Percentiles rank a stretch among this genome's conserved stretches.
These are phyloP conservation scores for Saccostrea cuccullata DNA, from an alignment of 1,140 invertebrate species.

Conservation along the genomic window DNA sequence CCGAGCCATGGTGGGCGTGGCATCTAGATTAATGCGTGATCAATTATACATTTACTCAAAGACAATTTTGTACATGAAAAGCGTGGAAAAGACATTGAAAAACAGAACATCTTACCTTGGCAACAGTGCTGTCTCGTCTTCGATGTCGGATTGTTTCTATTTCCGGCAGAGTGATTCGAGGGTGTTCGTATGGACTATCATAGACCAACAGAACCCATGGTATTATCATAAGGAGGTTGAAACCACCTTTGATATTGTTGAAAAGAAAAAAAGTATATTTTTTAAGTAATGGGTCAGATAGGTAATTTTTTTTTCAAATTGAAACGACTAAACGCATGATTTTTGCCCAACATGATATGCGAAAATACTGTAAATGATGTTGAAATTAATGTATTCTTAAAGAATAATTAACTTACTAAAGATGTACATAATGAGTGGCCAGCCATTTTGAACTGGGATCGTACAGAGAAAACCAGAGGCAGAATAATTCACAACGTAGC, in stretches of 20 bases:
- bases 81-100: background rate
- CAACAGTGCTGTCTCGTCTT: conserved; percentile 47
- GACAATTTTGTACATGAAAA: background rate
- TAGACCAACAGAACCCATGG: conserved; percentile 46
- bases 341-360: no score
- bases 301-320: no score
- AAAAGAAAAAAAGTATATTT: background rate
- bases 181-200: conserved; percentile 49
- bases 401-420: conserved; percentile 45
- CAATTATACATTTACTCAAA: no score
- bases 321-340: no score
- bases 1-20: conserved; percentile 84
- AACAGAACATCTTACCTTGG: conserved; percentile 33
- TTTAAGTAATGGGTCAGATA: no score
- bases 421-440: conserved; percentile 60
- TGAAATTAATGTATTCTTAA: background rate
- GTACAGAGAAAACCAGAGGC: conserved; percentile 52
- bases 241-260: background rate
- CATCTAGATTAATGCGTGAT: conserved; percentile 54
- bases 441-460: conserved; percentile 51
- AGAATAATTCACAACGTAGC: conserved; percentile 43
- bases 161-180: conserved; percentile 28
- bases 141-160: conserved; percentile 24
- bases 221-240: conserved; percentile 36
- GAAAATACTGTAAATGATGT: background rate